A percentile compares a stretch with the other conserved stretches of the same genome.
Evolutionary conservation across 2,797 vertebrate genomes (phyloP).

Genomic region (Sebastes umbrosus): DNA sequence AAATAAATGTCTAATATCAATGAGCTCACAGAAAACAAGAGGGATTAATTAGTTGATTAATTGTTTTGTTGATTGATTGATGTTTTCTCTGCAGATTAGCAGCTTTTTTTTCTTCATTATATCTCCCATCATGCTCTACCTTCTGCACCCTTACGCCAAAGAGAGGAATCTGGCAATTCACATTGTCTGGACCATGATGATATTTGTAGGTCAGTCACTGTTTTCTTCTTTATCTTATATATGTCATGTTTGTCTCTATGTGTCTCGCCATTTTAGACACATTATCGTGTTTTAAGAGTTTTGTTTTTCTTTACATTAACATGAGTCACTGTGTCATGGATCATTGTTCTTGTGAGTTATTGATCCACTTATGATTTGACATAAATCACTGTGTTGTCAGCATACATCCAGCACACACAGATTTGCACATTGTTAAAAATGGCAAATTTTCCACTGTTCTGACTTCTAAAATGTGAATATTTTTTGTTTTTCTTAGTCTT

Average conservation of each 20-base stretch:
- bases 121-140: constrained; percentile 88
- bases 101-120: constrained; percentile 90
- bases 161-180: constrained; percentile 83
- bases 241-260: background rate
- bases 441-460: background rate
- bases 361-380: background rate
- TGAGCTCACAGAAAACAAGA: background rate
- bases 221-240: rapidly evolving
- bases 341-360: background rate
- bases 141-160: constrained; percentile 87
- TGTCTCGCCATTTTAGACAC: background rate
- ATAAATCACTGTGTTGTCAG: background rate
- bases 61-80: background rate
- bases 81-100: constrained; percentile 85
- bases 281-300: background rate
- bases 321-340: background rate
- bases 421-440: background rate
- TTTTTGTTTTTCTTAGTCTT: background rate
- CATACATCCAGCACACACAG: background rate
- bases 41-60: background rate
- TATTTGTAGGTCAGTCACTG: constrained; percentile 84
- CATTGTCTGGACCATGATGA: constrained; percentile 83
- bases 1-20: background rate
- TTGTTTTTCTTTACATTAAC: background rate
- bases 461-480: background rate